Conservation (phyloP, 2,888 invertebrate species). For the Limnephilus auricula region DNA sequence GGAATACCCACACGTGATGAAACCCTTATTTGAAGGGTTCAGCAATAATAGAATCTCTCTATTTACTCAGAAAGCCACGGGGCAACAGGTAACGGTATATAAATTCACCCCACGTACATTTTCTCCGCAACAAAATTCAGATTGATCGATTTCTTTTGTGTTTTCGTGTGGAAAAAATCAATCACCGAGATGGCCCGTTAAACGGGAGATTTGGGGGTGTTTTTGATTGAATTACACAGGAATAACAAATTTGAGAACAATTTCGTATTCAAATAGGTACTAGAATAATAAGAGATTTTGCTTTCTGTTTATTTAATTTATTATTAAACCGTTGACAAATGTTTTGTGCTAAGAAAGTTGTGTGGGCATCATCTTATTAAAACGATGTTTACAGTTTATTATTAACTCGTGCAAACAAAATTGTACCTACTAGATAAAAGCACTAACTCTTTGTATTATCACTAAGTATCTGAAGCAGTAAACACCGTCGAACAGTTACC, state of each 20-base stretch:
- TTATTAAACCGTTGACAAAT: background rate
- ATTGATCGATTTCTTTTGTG: background rate
- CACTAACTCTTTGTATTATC: background rate
- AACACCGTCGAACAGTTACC: no score
- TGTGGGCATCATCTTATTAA: background rate
- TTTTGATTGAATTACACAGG: background rate
- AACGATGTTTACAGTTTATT: background rate
- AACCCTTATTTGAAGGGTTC: background rate
- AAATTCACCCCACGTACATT: slow-evolving; percentile 7
- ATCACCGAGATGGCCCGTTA: background rate
- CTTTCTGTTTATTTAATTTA: background rate
- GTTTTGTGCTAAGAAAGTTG: background rate
- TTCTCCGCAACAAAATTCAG: background rate
- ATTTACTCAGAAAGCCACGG: background rate
- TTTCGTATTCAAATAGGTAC: background rate
- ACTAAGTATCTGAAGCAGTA: no score
- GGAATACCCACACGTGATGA: background rate
- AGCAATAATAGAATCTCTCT: slow-evolving; percentile 7
- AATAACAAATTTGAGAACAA: background rate
- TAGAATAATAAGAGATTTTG: background rate
- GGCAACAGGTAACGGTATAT: slow-evolving; percentile 11
- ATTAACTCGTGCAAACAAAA: background rate
- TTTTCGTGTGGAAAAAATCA: slow-evolving; percentile 18
- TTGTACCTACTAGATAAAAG: background rate
- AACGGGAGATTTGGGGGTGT: background rate